Conservation (phyloP, 2,113 vertebrate species). For the Australoheros scitulus region DNA sequence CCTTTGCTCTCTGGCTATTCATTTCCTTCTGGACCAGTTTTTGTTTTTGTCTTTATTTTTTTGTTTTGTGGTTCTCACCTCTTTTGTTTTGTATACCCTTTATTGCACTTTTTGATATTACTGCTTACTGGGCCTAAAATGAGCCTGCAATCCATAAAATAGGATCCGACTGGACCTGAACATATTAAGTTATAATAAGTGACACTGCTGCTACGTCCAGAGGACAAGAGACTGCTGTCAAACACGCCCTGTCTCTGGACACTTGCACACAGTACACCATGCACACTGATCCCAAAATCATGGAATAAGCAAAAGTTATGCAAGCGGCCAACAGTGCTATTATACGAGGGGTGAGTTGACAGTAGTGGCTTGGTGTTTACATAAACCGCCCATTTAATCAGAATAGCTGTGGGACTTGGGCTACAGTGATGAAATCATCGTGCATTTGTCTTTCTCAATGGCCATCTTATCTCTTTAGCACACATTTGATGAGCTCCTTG, state of each 20-base stretch:
- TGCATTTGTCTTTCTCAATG: not conserved
- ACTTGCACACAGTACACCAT: not conserved
- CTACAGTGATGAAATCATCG: not conserved
- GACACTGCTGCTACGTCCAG: too few species aligned
- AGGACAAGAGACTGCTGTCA: slow-evolving; percentile 5
- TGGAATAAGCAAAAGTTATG: not conserved
- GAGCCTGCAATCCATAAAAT: too few species aligned
- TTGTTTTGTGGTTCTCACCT: too few species aligned
- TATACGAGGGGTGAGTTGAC: slow-evolving; percentile 15
- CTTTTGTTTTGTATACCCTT: too few species aligned
- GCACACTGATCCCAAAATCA: not conserved
- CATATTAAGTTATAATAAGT: too few species aligned
- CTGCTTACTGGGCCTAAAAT: too few species aligned
- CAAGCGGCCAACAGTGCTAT: not conserved
- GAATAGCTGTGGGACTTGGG: slow-evolving; percentile 3
- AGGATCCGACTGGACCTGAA: too few species aligned
- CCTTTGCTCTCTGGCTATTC: too few species aligned
- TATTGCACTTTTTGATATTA: too few species aligned
- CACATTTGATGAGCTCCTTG: not conserved
- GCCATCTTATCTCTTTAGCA: not conserved
- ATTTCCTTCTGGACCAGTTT: too few species aligned
- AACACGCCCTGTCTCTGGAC: slow-evolving; percentile 18
- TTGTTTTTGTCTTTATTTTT: too few species aligned
- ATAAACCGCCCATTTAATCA: not conserved
- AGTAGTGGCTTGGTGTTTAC: not conserved